A percentile compares a stretch with the other conserved stretches of the same genome.
These are phyloP conservation scores for Periophthalmus magnuspinnatus DNA, from an alignment of 2,797 vertebrate species.

Conservation along the genomic window DNA sequence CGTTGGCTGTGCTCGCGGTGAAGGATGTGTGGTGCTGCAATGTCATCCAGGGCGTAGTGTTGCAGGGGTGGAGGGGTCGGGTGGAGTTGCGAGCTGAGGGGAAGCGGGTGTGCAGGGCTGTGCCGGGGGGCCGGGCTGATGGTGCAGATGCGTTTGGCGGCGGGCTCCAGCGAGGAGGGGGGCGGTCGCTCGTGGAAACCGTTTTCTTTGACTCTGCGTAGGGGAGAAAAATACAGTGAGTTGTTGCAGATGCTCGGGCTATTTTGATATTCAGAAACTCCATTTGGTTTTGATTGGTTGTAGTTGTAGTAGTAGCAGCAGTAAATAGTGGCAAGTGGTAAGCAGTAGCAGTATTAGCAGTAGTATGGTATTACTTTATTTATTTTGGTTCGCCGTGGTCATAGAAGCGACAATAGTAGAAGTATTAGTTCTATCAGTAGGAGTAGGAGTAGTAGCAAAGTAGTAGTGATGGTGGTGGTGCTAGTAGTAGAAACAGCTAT, in stretches of 20 bases:
- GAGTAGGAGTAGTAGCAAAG: background rate
- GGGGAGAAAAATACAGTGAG: background rate
- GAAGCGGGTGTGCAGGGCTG: slow-evolving; percentile 92
- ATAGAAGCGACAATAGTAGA: background rate
- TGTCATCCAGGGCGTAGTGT: slow-evolving; percentile 97
- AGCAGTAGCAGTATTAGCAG: background rate
- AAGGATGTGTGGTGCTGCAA: slow-evolving; percentile 86
- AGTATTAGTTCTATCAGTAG: background rate
- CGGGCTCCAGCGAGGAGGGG: slow-evolving; percentile 85
- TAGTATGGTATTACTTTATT: background rate
- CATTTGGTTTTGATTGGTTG: background rate
- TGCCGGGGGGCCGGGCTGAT: slow-evolving; percentile 97
- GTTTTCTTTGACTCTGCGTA: slow-evolving; percentile 82
- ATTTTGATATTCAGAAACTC: background rate
- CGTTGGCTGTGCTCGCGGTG: slow-evolving; percentile 88
- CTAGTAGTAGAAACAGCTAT: too few relatives aligned
- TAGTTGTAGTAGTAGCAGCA: background rate
- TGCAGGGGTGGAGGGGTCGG: slow-evolving; percentile 94
- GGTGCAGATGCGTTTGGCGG: slow-evolving; percentile 94
- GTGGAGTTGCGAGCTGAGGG: slow-evolving; percentile 88
- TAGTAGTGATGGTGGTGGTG: background rate
- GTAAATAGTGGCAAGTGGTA: background rate
- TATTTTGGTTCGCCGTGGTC: background rate
- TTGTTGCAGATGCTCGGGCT: background rate
- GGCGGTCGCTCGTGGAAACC: slow-evolving; percentile 89